These are phyloP conservation scores for Rhadinocentrus ornatus DNA, from an alignment of 2,797 vertebrate species.

Conservation along the genomic window DNA sequence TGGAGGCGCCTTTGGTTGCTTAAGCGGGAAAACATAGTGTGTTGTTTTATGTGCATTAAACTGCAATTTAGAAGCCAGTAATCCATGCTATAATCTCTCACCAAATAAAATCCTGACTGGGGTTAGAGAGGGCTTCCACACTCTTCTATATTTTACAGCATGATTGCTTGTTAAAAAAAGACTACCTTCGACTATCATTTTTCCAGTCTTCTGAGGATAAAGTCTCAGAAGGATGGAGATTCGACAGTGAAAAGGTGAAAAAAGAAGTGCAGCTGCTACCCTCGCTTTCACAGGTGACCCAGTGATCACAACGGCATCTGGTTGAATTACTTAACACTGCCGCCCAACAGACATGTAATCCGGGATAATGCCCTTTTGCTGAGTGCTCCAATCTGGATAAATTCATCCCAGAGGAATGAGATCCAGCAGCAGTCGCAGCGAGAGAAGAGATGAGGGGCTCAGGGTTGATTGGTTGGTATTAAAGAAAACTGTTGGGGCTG, in stretches of 20 bases:
- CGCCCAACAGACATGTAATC: conserved; percentile 85
- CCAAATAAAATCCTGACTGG: conserved; percentile 71
- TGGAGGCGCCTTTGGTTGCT: conserved; percentile 30
- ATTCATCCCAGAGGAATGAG: conserved; percentile 79
- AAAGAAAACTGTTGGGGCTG: conserved; percentile 69
- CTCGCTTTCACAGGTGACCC: conserved; percentile 78
- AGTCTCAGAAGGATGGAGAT: conserved; percentile 26
- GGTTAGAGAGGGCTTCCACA: conserved; percentile 30
- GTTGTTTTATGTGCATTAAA: conserved; percentile 78
- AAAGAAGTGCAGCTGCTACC: conserved; percentile 48
- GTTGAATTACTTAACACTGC: conserved; percentile 86
- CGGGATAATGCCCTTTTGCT: conserved; percentile 85
- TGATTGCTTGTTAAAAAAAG: conserved; percentile 2
- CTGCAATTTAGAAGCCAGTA: conserved; percentile 82
- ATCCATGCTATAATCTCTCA: conserved; percentile 82
- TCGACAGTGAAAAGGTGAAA: conserved; percentile 29
- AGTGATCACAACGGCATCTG: conserved; percentile 83
- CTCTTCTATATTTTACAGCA: conserved; percentile 8
- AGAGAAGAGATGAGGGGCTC: conserved; percentile 62
- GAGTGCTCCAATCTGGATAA: conserved; percentile 87
- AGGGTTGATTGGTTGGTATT: conserved; percentile 74
- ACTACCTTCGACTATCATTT: neutral
- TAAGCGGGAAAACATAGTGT: conserved; percentile 55
- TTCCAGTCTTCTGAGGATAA: conserved; percentile 3
- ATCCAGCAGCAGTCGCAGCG: conserved; percentile 73